These are phyloP conservation scores for Illadopsis cleaveri DNA, from an alignment of 2,113 vertebrate genomes.

Conservation along the genomic window DNA sequence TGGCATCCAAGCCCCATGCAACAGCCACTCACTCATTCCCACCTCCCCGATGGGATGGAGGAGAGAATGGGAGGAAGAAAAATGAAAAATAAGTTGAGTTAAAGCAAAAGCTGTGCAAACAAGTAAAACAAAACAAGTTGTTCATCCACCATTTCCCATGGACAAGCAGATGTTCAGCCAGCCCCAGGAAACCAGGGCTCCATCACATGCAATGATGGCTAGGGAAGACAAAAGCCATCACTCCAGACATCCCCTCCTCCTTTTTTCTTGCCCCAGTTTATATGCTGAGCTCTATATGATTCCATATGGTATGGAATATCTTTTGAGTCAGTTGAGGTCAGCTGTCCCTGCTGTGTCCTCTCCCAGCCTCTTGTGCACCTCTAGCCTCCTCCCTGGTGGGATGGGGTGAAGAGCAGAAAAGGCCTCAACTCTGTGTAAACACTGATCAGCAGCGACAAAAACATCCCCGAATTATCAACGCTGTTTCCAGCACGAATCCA, in stretches of 20 bases:
- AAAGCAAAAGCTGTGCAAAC: neutral
- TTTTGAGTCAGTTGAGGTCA: too few species aligned
- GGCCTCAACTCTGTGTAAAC: neutral
- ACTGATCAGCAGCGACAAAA: neutral
- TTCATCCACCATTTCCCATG: neutral
- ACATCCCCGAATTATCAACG: neutral
- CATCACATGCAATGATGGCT: rapidly evolving
- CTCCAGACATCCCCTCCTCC: neutral
- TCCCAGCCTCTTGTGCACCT: neutral
- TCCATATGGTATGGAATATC: neutral
- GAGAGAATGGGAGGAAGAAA: neutral
- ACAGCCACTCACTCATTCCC: neutral
- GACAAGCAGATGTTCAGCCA: neutral
- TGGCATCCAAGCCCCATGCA: neutral
- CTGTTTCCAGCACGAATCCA: neutral
- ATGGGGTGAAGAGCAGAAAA: neutral
- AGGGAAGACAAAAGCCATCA: neutral
- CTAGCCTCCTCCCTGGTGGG: neutral
- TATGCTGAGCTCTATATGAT: neutral
- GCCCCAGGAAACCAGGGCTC: neutral
- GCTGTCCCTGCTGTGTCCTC: neutral
- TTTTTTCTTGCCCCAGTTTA: neutral
- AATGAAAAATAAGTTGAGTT: neutral
- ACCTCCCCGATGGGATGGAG: neutral
- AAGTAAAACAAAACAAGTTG: neutral